Conservation (phyloP, 2,888 invertebrate genomes). For the Acrocyrtus sp. region DNA sequence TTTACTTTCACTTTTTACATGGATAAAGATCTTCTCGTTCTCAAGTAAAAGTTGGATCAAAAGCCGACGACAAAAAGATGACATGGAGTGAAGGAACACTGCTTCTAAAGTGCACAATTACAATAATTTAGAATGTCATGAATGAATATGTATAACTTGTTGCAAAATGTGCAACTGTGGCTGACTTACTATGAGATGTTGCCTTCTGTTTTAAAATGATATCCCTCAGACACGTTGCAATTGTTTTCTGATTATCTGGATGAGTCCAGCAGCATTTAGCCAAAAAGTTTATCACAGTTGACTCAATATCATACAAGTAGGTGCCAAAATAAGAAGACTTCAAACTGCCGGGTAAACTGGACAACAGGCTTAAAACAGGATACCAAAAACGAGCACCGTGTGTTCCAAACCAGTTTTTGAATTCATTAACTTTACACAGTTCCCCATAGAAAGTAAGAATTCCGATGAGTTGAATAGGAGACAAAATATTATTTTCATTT, state of each 20-base stretch:
- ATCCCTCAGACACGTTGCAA: constrained; percentile 82
- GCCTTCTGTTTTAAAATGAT: constrained; percentile 75
- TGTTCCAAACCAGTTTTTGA: constrained; percentile 88
- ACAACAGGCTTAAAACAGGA: constrained; percentile 80
- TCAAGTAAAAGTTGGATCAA: constrained; percentile 87
- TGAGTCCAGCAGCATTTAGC: constrained; percentile 87
- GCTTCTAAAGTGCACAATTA: constrained; percentile 64
- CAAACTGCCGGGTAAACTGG: constrained; percentile 57
- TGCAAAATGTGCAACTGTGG: no score
- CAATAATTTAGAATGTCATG: not conserved
- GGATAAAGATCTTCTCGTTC: constrained; percentile 84
- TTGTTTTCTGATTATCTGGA: constrained; percentile 82
- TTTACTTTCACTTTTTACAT: constrained; percentile 69
- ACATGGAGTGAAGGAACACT: constrained; percentile 73
- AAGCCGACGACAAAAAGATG: constrained; percentile 87
- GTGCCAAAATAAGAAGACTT: constrained; percentile 60
- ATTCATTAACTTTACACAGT: constrained; percentile 80
- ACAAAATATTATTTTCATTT: constrained; percentile 30
- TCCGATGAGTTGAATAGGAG: constrained; percentile 63
- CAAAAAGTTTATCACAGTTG: constrained; percentile 83
- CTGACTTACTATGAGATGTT: constrained; percentile 66
- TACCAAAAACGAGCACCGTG: constrained; percentile 89
- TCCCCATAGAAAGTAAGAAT: constrained; percentile 85
- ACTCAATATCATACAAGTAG: constrained; percentile 71
- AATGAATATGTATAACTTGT: not conserved